Conservation (phyloP, 2,888 invertebrate genomes). For the Heliconius ethilla region DNA sequence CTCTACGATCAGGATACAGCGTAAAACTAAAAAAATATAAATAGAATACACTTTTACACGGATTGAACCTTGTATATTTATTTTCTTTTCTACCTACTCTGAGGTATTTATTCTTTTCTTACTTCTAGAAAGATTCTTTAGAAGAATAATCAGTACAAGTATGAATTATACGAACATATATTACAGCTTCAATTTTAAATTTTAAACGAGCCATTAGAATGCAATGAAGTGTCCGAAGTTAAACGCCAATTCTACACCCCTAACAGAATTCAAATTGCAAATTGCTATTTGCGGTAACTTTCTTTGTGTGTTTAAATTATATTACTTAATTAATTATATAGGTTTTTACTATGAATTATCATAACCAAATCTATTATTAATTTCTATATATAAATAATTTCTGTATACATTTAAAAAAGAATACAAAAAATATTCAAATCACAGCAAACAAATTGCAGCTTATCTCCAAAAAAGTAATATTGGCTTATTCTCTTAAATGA, state of each 20-base stretch:
- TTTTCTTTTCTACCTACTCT: too few relatives aligned
- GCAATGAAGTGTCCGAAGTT: slow-evolving; percentile 40
- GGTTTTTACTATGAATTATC: not conserved
- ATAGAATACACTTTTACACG: too few relatives aligned
- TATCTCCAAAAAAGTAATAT: slow-evolving; percentile 12
- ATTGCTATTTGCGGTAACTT: slow-evolving; percentile 32
- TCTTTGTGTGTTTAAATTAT: slow-evolving; percentile 7
- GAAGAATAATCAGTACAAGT: not conserved
- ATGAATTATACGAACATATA: slow-evolving; percentile 5
- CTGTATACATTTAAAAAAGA: not conserved
- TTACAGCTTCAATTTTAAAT: slow-evolving; percentile 29
- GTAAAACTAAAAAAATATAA: too few relatives aligned
- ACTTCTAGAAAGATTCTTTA: not conserved
- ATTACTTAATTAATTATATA: not conserved
- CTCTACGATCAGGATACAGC: too few relatives aligned
- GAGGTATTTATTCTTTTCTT: not conserved
- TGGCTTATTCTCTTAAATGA: slow-evolving; percentile 20
- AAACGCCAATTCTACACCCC: slow-evolving; percentile 39
- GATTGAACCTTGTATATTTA: too few relatives aligned
- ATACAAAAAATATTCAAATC: slow-evolving; percentile 7
- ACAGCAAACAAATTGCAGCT: not conserved
- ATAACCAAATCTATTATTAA: not conserved
- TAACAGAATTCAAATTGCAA: slow-evolving; percentile 40
- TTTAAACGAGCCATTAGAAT: slow-evolving; percentile 39
- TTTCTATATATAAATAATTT: not conserved